Conservation (phyloP, 2,888 invertebrate species). For the Micoletzkya japonica region DNA sequence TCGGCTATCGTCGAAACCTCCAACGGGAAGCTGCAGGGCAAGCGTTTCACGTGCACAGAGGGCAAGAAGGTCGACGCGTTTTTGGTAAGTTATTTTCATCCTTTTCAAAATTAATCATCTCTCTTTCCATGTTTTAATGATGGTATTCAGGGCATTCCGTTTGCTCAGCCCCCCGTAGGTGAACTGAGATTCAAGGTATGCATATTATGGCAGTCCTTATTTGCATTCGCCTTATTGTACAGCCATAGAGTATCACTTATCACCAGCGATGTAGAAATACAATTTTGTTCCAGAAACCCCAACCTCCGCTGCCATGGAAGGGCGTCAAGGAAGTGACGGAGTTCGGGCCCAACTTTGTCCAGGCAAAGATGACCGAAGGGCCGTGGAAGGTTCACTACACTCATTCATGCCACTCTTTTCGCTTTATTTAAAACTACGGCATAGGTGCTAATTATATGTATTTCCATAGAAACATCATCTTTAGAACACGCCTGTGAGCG, state of each 20-base stretch:
- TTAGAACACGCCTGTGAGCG: too few relatives aligned
- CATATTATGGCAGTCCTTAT: background rate
- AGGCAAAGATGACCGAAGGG: slow-evolving; percentile 34
- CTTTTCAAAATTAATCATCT: too few relatives aligned
- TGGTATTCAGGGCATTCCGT: slow-evolving; percentile 58
- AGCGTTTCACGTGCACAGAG: slow-evolving; percentile 6
- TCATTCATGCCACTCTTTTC: too few relatives aligned
- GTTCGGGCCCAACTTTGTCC: slow-evolving; percentile 38
- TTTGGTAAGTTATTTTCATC: slow-evolving; percentile 1
- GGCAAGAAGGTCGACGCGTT: slow-evolving; percentile 26
- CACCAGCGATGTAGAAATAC: background rate
- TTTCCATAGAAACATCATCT: too few relatives aligned
- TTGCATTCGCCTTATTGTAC: background rate
- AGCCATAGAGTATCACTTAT: background rate
- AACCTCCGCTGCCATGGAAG: slow-evolving; percentile 39
- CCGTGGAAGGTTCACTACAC: too few relatives aligned
- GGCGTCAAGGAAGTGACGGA: slow-evolving; percentile 36
- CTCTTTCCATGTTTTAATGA: background rate
- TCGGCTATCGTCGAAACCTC: slow-evolving; percentile 18
- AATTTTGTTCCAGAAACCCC: slow-evolving; percentile 35
- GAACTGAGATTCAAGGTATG: slow-evolving; percentile 45
- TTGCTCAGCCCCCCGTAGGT: slow-evolving; percentile 57
- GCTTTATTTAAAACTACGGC: too few relatives aligned
- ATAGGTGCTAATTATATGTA: too few relatives aligned
- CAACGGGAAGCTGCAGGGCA: slow-evolving; percentile 3